Evolutionary conservation across 2,888 invertebrate genomes (phyloP).

Genomic region (Lissocephala sabroskyi): DNA sequence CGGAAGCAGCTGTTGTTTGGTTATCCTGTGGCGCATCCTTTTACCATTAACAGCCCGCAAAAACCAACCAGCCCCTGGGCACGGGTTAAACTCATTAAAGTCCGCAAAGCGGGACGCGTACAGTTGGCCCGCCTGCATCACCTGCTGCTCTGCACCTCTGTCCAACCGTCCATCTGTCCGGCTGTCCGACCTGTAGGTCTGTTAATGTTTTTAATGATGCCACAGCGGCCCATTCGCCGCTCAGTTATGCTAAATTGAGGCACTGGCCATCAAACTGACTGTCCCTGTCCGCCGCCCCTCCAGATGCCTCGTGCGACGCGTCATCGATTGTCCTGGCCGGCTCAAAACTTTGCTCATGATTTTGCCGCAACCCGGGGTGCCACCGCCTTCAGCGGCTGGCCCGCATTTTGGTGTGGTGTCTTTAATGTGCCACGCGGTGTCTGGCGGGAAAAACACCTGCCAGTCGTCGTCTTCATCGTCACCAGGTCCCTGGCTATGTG

Average conservation of each 20-base stretch:
- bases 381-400: conserved; percentile 18
- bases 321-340: conserved; percentile 45
- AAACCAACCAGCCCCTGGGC: conserved; percentile 33
- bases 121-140: conserved; percentile 29
- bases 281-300: too few relatives aligned
- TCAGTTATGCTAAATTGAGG: conserved; percentile 57
- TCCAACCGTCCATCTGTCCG: background rate
- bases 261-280: conserved; percentile 17
- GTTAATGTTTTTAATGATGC: conserved; percentile 63
- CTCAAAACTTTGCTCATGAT: conserved; percentile 44
- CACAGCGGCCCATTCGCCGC: conserved; percentile 46
- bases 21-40: conserved; percentile 53
- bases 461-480: conserved; percentile 22
- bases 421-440: too few relatives aligned
- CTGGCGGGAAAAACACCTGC: conserved; percentile 42
- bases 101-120: conserved; percentile 28
- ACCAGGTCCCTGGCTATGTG: conserved; percentile 22
- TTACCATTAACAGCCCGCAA: conserved; percentile 44
- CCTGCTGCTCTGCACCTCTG: conserved; percentile 33
- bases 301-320: conserved; percentile 40
- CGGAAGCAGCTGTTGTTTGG: conserved; percentile 42
- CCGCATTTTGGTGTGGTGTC: conserved; percentile 15
- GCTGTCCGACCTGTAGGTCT: conserved; percentile 15
- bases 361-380: conserved; percentile 30
- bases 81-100: conserved; percentile 58